Evolutionary conservation across 2,797 vertebrate genomes (phyloP).

Genomic region (Hemitrygon akajei): DNA sequence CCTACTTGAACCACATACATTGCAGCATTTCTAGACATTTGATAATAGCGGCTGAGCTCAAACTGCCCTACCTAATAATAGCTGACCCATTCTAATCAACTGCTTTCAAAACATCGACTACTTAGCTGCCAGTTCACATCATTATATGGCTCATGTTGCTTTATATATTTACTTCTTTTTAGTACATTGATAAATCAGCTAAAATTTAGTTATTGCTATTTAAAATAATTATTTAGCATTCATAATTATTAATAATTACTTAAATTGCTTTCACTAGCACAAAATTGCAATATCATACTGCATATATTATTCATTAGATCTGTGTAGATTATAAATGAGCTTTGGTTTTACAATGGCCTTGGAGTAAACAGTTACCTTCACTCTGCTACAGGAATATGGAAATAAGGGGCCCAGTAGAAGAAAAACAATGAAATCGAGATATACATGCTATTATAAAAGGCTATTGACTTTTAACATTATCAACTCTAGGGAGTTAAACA

Average conservation of each 20-base stretch:
- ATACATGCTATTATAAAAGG: background rate
- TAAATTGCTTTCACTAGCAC: background rate
- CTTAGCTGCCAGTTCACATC: background rate
- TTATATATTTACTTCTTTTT: background rate
- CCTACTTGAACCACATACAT: background rate
- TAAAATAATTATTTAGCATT: background rate
- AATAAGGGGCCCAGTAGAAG: background rate
- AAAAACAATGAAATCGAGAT: background rate
- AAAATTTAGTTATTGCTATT: background rate
- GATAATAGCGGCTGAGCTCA: background rate
- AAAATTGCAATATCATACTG: background rate
- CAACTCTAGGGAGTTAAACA: background rate
- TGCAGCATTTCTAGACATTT: background rate
- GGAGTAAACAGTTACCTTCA: background rate
- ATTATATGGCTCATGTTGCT: background rate
- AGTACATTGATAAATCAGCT: background rate
- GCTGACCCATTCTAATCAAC: conserved; percentile 33
- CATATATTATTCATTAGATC: conserved; percentile 24
- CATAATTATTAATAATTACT: background rate
- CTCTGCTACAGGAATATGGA: background rate
- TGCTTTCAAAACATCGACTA: background rate
- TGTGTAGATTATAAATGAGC: background rate
- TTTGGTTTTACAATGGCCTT: background rate
- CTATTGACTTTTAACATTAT: conserved; percentile 17
- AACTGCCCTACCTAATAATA: background rate